Conservation (phyloP, 2,888 invertebrate genomes). For the Amphimallon solstitiale region DNA sequence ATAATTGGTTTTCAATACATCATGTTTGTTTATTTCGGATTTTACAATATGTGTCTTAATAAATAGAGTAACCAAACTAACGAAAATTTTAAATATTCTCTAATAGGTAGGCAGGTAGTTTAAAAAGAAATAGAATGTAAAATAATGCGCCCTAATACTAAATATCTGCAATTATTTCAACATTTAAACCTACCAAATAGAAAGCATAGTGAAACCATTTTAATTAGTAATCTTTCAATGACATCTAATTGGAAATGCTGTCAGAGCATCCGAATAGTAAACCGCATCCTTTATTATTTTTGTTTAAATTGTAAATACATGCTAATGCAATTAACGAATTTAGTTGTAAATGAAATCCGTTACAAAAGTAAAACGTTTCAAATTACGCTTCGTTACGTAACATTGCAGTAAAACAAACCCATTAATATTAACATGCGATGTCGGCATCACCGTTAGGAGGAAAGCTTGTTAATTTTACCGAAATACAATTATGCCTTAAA, state of each 20-base stretch:
- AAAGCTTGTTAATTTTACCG: slow-evolving; percentile 8
- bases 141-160: too few species aligned
- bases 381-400: slow-evolving; percentile 21
- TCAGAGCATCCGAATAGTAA: not conserved
- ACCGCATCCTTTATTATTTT: not conserved
- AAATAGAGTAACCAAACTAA: too few species aligned
- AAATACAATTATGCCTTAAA: not conserved
- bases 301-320: slow-evolving; percentile 6
- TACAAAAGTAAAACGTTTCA: slow-evolving; percentile 14
- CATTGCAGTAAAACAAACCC: slow-evolving; percentile 1
- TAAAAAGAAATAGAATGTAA: too few species aligned
- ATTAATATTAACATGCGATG: slow-evolving; percentile 28
- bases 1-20: too few species aligned
- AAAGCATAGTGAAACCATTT: too few species aligned
- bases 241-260: not conserved
- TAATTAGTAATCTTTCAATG: too few species aligned
- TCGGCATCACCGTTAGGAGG: slow-evolving; percentile 5
- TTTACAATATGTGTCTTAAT: too few species aligned
- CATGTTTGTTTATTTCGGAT: too few species aligned
- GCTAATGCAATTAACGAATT: slow-evolving; percentile 20
- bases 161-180: too few species aligned
- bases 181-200: too few species aligned
- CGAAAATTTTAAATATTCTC: too few species aligned
- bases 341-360: slow-evolving; percentile 14
- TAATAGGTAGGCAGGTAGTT: too few species aligned